A percentile compares a stretch with the other conserved stretches of the same genome.
phyloP scores from a whole-genome alignment of 2,113 vertebrate species.

The Mastomys coucha region DNA sequence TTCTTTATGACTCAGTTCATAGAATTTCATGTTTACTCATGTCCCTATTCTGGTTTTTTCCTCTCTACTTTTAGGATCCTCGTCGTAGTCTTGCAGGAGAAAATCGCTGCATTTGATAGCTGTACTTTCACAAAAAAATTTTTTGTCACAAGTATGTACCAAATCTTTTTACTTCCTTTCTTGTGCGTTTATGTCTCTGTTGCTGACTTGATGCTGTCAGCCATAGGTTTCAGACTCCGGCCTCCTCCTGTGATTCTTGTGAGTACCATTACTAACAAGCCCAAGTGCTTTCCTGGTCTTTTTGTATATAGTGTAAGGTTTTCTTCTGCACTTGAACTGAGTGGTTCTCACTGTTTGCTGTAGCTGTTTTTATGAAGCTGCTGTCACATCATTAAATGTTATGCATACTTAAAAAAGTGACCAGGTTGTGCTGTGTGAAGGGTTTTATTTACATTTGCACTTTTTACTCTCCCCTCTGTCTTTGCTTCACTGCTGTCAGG shows the following conservation, averaged over 20 bases:
- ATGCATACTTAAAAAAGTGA: background rate
- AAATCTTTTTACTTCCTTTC: background rate
- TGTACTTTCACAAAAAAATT: conserved; percentile 99
- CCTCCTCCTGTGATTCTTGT: conserved; percentile 15
- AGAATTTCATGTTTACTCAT: conserved; percentile 41
- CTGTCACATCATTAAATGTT: background rate
- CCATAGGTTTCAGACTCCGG: background rate
- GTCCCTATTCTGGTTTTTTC: background rate
- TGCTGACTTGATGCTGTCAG: conserved; percentile 40
- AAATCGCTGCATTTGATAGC: conserved; percentile 99
- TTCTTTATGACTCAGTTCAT: conserved; percentile 40
- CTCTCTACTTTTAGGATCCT: conserved; percentile 91
- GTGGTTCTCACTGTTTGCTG: background rate
- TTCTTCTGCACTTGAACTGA: background rate
- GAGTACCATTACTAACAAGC: background rate
- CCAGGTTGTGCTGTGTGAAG: background rate
- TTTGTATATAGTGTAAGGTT: background rate
- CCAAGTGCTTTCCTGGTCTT: background rate
- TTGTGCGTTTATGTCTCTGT: conserved; percentile 51
- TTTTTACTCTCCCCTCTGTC: background rate
- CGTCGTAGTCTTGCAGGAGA: conserved; percentile 97
- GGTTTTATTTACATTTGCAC: background rate
- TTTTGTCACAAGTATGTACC: conserved; percentile 97
- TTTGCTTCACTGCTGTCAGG: background rate
- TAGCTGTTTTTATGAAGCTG: background rate